Evolutionary conservation across 2,888 invertebrate species (phyloP).

Genomic region (Mesorhabditis belari): DNA sequence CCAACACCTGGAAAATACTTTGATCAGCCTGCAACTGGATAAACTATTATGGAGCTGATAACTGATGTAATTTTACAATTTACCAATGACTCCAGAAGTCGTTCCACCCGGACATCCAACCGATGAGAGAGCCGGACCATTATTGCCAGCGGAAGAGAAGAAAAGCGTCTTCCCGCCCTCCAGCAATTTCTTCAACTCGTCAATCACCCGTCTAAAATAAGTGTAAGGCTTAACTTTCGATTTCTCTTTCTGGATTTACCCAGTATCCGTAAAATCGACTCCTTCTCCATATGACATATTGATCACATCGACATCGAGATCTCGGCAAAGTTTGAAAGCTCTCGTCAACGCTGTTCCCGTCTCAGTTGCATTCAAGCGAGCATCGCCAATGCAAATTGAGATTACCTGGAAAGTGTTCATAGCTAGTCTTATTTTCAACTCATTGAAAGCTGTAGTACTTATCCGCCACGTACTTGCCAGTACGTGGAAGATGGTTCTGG

Average conservation of each 20-base stretch:
- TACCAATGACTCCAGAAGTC: conserved; percentile 28
- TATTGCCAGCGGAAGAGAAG: conserved; percentile 90
- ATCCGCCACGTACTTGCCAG: no score
- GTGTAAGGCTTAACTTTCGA: conserved; percentile 63
- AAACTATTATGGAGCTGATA: no score
- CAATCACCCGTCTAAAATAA: conserved; percentile 70
- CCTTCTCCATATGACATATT: conserved; percentile 98
- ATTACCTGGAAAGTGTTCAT: conserved; percentile 16
- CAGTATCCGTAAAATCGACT: conserved; percentile 80
- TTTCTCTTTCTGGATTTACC: conserved; percentile 72
- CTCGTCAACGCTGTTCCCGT: conserved; percentile 85
- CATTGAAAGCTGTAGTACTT: no score
- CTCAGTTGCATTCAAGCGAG: conserved; percentile 86
- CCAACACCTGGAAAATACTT: conserved; percentile 70
- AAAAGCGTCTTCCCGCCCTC: conserved; percentile 84
- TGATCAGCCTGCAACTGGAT: no score
- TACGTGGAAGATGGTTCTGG: no score
- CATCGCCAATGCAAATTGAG: conserved; percentile 77
- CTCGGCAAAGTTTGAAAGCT: conserved; percentile 62
- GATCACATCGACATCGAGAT: conserved; percentile 69
- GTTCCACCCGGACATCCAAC: conserved; percentile 66
- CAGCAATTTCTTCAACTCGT: conserved; percentile 62
- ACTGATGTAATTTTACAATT: neutral
- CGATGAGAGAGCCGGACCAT: conserved; percentile 84
- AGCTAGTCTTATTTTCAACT: no score